Conservation (phyloP, 1,140 invertebrate genomes). For the Drosophila jambulina region DNA sequence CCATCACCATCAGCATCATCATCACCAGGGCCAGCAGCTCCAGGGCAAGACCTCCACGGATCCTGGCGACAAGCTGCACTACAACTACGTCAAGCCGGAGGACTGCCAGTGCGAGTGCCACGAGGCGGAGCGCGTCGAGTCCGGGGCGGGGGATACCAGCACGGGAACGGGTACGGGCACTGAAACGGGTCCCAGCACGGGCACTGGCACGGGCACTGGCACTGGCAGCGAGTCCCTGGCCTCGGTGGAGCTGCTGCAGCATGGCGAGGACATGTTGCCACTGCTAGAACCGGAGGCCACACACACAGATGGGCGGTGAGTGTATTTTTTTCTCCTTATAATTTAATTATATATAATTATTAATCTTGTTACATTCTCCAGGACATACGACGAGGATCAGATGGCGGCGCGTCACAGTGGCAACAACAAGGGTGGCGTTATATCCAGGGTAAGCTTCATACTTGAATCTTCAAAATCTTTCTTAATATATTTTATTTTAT, state of each 20-base stretch:
- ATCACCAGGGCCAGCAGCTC: constrained; percentile 65
- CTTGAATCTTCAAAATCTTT: no score
- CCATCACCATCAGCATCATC: constrained; percentile 51
- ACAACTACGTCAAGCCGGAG: constrained; percentile 93
- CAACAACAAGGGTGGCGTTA: constrained; percentile 23
- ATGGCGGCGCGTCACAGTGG: constrained; percentile 39
- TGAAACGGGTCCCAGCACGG: constrained; percentile 32
- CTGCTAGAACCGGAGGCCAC: constrained; percentile 68
- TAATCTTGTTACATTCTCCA: constrained; percentile 13
- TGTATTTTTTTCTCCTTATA: background rate
- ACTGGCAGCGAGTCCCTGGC: constrained; percentile 72
- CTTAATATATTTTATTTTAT: no score
- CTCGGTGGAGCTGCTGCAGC: constrained; percentile 71
- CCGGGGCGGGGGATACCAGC: constrained; percentile 60
- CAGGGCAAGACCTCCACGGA: constrained; percentile 34
- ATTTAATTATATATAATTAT: background rate
- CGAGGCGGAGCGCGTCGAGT: constrained; percentile 86
- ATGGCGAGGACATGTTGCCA: constrained; percentile 80
- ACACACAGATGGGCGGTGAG: constrained; percentile 52
- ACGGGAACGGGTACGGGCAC: constrained; percentile 48
- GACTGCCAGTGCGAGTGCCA: constrained; percentile 94
- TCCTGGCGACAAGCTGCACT: constrained; percentile 85
- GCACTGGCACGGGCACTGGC: constrained; percentile 53
- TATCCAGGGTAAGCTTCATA: constrained; percentile 47
- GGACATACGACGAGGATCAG: constrained; percentile 71